Base-by-base conservation (phyloP, 2,113 vertebrate genomes). In the Haemorhous mexicanus region DNA sequence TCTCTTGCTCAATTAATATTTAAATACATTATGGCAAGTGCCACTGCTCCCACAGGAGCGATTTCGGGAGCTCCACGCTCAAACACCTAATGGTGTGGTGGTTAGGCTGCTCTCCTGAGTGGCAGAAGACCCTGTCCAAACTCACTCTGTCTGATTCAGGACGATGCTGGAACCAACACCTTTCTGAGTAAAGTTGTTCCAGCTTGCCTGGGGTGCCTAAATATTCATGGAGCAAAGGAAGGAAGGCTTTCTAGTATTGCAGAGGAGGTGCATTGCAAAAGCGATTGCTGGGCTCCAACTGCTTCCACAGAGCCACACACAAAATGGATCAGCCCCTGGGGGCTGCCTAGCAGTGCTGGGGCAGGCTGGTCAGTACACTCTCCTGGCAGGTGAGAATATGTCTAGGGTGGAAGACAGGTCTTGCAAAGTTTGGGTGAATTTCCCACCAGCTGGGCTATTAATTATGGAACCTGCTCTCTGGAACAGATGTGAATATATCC, bases 1-100 rank as follows among this genome's bases (percentile, higher is more conserved):
- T 92, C 83, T 94, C 94, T 96, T 97, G 91, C 94, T 95, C 89
- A 96, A 97, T 97, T 96, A 97, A 97, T 97, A 94, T 97, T 96
- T 96, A 96, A 97, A 95, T 97, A 97, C 5, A 10, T 56, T 87
- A 79, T 91, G 77, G 91, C 93, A 97, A 97, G 77, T 94, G 95
- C 77, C 91, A 89, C 77, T 82, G 73, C 44, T 97, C 95, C 89
- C 94, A 87, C 84, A 94, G 95, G 89, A 95, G 91, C 66, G 80
- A 95, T 94, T 94, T 88, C 8, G 0, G 89, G 84, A 93, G 61
- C 76, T 94, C 73, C 84, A 82, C 84, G 47, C 44, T 87, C 0
- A 0, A 94, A 94, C 94, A 95, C 80, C 94, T 92, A 89, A 91
- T 82, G 94, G 86, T 1, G 0, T 75, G 62, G 77, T 82, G 84